phyloP scores from a whole-genome alignment of 2,888 invertebrate genomes.

The Ernsta delagoae region DNA sequence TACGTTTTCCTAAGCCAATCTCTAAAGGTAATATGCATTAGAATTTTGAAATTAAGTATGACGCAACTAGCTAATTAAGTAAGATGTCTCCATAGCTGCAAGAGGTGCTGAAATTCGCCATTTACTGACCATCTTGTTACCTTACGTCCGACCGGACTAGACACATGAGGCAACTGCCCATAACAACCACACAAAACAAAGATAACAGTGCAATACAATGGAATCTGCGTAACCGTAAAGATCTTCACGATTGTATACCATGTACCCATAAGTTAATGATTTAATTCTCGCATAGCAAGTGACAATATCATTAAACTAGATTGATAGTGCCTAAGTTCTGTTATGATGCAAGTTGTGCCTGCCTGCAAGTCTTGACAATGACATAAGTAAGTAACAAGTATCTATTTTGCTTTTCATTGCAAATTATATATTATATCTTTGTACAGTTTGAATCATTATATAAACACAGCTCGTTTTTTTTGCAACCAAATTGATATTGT shows the following conservation, averaged over 20 bases:
- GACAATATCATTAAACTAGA: neutral
- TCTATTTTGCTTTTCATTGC: no score
- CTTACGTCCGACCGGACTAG: constrained; percentile 17
- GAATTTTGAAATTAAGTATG: no score
- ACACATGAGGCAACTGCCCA: constrained; percentile 38
- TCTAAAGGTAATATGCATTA: no score
- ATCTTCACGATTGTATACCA: constrained; percentile 46
- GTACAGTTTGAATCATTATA: no score
- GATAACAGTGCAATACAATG: constrained; percentile 62
- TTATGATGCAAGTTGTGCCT: neutral
- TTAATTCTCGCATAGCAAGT: constrained; percentile 12
- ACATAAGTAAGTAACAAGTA: no score
- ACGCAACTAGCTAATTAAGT: no score
- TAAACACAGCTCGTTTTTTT: no score
- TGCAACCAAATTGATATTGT: no score
- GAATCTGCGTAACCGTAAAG: constrained; percentile 63
- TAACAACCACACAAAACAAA: constrained; percentile 66
- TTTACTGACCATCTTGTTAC: neutral
- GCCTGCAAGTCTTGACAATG: neutral
- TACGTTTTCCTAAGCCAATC: no score
- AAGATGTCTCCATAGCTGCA: neutral
- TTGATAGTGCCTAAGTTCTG: neutral
- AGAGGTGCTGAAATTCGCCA: neutral
- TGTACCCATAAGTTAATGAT: constrained; percentile 14
- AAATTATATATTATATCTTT: no score